Base-by-base conservation (phyloP, 2,797 vertebrate species). In the Neosilurus hyrtlii region DNA sequence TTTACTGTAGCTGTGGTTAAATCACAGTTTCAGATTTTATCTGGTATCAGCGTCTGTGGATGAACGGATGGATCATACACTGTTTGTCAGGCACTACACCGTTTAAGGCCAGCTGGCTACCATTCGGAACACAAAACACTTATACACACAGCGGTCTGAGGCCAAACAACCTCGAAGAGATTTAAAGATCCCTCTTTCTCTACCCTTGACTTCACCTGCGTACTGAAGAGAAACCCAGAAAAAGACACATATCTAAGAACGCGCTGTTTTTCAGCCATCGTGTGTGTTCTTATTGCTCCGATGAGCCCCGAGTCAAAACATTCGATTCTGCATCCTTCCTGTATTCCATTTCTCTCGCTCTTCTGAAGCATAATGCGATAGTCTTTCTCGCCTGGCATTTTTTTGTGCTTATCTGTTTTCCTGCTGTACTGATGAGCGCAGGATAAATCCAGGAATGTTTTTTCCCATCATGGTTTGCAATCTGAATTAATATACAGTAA, bases 31-130 rank as follows among this genome's bases (percentile, higher is more conserved):
- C 51, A 71, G 49, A 43, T 84, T 88, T 88, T 89, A 90, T 88
- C 86, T 85, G 83, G 89, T 92, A 93, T 94, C 92, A 93, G 90
- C 86, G 91, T 89, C 92, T 93, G 92, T 91, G 89, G 92, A 93
- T 89, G 80, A 93, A 93, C 91, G 91, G 88, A 89, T 43, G 37
- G 37, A 43, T 93, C 90, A 88, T 90, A 90, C 91, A 88, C 78
- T 89, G 88, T 89, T 90, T 94, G 92, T 94, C 93, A 93, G 91
- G 94, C 91, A 90, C 91, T 91, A 72, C 91, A 91, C 90, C 89
- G 89, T 93, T 93, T 91, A 91, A 88, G 91, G 91, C 89, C 83
- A 85, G 70, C 83, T 85, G 85, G 85, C 83, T 83, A 70, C 63
- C 85, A 59, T 86, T 86, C 83, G 81, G 63, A 77, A 54, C 75